Conservation (phyloP, 1,140 invertebrate species). For the Melitaea cinxia region DNA sequence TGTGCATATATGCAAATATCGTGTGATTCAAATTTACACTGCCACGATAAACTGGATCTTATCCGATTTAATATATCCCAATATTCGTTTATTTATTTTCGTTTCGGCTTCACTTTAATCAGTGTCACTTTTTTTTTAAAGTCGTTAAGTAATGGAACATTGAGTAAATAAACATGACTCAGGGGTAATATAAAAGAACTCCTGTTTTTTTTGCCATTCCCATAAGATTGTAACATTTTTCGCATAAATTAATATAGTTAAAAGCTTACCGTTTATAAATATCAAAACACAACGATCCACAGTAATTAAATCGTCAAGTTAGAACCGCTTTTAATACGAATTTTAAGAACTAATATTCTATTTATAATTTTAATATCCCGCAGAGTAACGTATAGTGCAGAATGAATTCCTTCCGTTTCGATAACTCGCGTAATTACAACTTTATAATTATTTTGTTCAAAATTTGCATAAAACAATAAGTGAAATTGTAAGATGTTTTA, state of each 20-base stretch:
- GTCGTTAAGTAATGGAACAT: neutral
- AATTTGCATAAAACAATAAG: conserved; percentile 51
- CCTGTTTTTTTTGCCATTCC: neutral
- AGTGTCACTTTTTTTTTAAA: neutral
- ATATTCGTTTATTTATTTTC: conserved; percentile 22
- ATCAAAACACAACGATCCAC: conserved; percentile 52
- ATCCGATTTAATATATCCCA: conserved; percentile 36
- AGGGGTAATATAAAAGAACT: too few species aligned
- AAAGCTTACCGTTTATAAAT: conserved; percentile 47
- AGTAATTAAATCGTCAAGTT: neutral
- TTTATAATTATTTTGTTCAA: conserved; percentile 48
- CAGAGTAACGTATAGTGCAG: conserved; percentile 15
- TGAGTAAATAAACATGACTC: neutral
- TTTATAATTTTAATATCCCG: conserved; percentile 12
- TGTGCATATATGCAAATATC: conserved; percentile 46
- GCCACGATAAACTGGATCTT: conserved; percentile 53
- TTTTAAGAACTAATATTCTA: conserved; percentile 36
- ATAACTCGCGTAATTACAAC: conserved; percentile 46
- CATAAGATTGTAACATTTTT: conserved; percentile 28
- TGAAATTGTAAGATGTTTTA: neutral
- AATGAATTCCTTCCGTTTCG: conserved; percentile 52
- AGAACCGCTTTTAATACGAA: conserved; percentile 21
- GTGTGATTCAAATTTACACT: conserved; percentile 38
- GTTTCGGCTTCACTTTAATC: conserved; percentile 6
- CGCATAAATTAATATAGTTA: conserved; percentile 49